Base-by-base conservation (phyloP, 2,113 vertebrate genomes). In the Pseudorhombus dupliciocellatus region DNA sequence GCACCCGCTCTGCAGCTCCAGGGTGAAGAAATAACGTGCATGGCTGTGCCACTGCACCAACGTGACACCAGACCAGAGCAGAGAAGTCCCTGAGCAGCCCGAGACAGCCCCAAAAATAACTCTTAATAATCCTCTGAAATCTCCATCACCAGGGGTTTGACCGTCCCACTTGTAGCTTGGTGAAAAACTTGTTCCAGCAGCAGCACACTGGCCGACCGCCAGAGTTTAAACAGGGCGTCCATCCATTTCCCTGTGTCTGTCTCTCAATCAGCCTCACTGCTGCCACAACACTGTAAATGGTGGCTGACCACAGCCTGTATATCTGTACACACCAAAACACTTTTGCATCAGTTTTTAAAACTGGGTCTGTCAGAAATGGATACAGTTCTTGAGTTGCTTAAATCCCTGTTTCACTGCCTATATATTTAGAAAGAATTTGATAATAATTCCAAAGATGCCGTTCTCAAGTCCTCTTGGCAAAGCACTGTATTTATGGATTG, bases 91-190 rank as follows among this genome's bases (percentile, higher is more conserved):
- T 52, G 21, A 7, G 0, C 50, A 68, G 25, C 22, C 42, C 4
- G 66, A 54, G 66, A 68, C 80, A 80, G 62, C 18, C 62, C 66
- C 73, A 67, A 4, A 84, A 90, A 91, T 88, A 89, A 87, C 80
- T 83, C 73, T 44, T 30, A 44, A 82, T 90, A 89, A 87, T 89
- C 83, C 79, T 75, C 55, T 74, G 57, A 85, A 83, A 89, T 50
- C 78, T 65, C 72, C 63, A 40, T 75, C 77, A 70, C 66, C 64
- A 52, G 82, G 40, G 85, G 60, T 37, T 52, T 5, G 61, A 53
- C 74, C 79, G 86, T 37, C 83, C 80, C 75, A 81, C 86, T 85
- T 89, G 77, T 78, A 53, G 69, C 59, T 30, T 12, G 25, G 34
- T 79, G 15, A 30, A 70, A 65, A 71, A 69, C 54, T 54, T 28